Evolutionary conservation across 2,113 vertebrate species (phyloP), one percentile per base, ranked within the genome.

Genomic region (Tachycineta bicolor): DNA sequence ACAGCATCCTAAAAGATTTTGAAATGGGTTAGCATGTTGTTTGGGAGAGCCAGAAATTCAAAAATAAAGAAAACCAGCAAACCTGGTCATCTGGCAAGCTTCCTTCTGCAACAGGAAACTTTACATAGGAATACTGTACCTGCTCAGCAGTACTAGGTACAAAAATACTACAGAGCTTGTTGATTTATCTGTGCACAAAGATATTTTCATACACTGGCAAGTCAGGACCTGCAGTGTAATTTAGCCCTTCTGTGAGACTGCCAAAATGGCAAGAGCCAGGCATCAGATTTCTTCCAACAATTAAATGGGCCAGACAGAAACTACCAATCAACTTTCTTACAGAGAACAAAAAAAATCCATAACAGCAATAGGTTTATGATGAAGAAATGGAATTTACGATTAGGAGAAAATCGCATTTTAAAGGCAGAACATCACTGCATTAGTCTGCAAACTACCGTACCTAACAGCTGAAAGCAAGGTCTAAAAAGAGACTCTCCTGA

Each of bases 211-310:
- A 55, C 37, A 82, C 93, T 64, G 58, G 56, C 95, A 97, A 93
- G 94, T 90, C 25, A 4, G 31, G 87, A 94, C 94, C 69, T 0
- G 69, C 60, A 91, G 39, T 74, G 44, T 82, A 81, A 89, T 33
- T 82, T 14, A 92, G 52, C 28, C 50, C 60, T 87, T 92, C 59
- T 74, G 80, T 71, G 44, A 87, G 58, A 25, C 83, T 94, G 94
- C 89, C 94, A 95, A 92, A 70, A 73, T 19, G 39, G 86, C 77
- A 95, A 89, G 55, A 70, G 55, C 33, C 68, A 75, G 49, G 89
- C 74, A 94, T 95, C 89, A 84, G 41, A 84, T 94, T 95, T 89
- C 94, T 64, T 92, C 93, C 93, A 94, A 90, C 73, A 73, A 84
- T 71, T 78, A 89, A 94, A 89, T 64, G 49, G 87, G 93, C 74